Conservation (phyloP, 2,888 invertebrate genomes). For the Folsomia manolachei region DNA sequence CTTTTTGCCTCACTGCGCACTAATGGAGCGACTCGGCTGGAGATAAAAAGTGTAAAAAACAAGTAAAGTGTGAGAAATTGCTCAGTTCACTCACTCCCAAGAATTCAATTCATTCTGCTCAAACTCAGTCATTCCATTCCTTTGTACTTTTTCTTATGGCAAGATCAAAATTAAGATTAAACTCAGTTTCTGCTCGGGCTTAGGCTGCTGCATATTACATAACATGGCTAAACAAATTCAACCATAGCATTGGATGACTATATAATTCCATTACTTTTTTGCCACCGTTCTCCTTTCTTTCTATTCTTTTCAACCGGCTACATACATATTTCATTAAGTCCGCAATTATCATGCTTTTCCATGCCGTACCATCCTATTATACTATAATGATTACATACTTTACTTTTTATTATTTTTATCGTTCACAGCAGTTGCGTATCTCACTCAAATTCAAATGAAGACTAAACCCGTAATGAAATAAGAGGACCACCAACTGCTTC, state of each 20-base stretch:
- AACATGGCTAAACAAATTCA: not conserved
- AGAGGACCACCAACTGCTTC: not conserved
- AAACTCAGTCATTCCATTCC: not conserved
- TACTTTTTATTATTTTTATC: not conserved
- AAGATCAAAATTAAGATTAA: not conserved
- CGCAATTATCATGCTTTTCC: not conserved
- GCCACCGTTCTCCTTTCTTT: not conserved
- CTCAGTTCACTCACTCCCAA: not conserved
- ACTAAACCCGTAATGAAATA: not conserved
- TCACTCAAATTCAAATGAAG: not conserved
- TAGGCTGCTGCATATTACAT: not conserved
- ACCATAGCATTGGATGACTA: no score
- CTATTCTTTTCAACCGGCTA: no score
- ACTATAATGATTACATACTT: not conserved
- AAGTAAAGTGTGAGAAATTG: not conserved
- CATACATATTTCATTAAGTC: not conserved
- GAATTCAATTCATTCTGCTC: not conserved
- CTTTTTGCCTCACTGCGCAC: not conserved
- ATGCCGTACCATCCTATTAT: not conserved
- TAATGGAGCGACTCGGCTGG: not conserved
- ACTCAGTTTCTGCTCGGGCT: not conserved
- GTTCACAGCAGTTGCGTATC: not conserved
- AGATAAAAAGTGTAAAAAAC: not conserved
- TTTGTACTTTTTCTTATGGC: not conserved
- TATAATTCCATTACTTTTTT: not conserved